phyloP scores from a whole-genome alignment of 2,797 vertebrate species.

The Sebastes steindachneri region DNA sequence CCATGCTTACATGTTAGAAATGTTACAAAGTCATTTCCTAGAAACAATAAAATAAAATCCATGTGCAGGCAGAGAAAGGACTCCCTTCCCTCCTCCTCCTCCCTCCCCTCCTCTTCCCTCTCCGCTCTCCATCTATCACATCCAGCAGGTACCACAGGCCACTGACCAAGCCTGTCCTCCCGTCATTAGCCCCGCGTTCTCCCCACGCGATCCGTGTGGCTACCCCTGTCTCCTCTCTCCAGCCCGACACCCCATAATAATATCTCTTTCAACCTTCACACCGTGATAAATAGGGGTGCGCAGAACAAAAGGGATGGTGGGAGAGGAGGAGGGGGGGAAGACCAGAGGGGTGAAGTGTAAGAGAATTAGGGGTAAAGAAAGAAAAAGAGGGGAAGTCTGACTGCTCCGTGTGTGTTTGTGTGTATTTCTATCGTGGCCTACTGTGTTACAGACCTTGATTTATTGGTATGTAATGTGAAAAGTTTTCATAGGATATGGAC shows the following conservation, averaged over 20 bases:
- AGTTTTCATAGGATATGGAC: neutral
- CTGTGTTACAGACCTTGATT: neutral
- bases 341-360: conserved; percentile 39
- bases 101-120: conserved; percentile 79
- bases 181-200: conserved; percentile 97
- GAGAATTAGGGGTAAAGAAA: conserved; percentile 55
- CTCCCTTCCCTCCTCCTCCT: conserved; percentile 22
- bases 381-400: conserved; percentile 28
- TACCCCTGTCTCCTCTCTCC: conserved; percentile 99
- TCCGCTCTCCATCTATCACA: conserved; percentile 98
- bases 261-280: conserved; percentile 99
- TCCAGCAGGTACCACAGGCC: conserved; percentile 94
- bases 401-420: neutral
- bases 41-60: conserved; percentile 65
- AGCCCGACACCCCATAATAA: conserved; percentile 95
- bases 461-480: neutral
- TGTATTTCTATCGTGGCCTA: neutral
- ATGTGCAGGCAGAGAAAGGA: conserved; percentile 44
- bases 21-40: conserved; percentile 35
- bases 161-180: conserved; percentile 99
- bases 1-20: neutral
- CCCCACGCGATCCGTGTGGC: conserved; percentile 99
- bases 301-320: conserved; percentile 92
- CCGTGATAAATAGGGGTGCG: conserved; percentile 99
- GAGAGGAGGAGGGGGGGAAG: conserved; percentile 18